Base-by-base conservation (phyloP, 2,113 vertebrate species). In the Eptesicus fuscus region DNA sequence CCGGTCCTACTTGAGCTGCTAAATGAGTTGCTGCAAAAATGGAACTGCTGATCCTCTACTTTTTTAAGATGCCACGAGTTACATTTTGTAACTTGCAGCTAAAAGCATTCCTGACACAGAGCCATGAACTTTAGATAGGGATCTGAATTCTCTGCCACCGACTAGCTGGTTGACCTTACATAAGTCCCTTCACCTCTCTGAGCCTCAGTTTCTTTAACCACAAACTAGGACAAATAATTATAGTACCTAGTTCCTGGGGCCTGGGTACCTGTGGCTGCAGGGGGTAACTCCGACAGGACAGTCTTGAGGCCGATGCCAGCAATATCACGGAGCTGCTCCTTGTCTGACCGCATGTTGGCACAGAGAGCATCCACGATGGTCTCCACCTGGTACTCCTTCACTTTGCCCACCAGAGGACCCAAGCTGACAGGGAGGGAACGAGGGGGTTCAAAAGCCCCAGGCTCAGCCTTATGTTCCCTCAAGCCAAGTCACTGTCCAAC, bases 371-470 rank as follows among this genome's bases (percentile, higher is more conserved):
- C 99, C 98, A 99, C 99, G 9, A 99, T 99, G 9, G 98, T 99
- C 98, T 99, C 99, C 96, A 99, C 99, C 98, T 99, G 99, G 97
- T 99, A 99, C 95, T 99, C 99, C 97, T 99, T 99, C 98, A 99
- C 99, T 51, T 99, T 99, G 90, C 99, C 98, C 97, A 99, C 99
- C 97, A 99, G 98, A 0, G 99, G 99, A 8, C 99, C 99, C 98
- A 99, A 98, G 85, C 99, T 99, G 96, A 0, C 25, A 61, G 59
- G 10, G 59, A 61, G 9, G 56, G 23, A 59, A 10, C 0, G n/a
- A 89, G 67, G 35, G 65, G 89, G 67, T 25, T 77, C 7, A 14
- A 37, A 30, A 71, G 7, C 47, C 44, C 22, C 9, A 91, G 51
- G 37, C 25, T 90, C 40, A 70, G 70, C 59, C n/a, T 40, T 16